A percentile compares a stretch with the other conserved stretches of the same genome.
phyloP scores from a whole-genome alignment of 2,888 invertebrate species.

The Epistrophe grossulariae region DNA sequence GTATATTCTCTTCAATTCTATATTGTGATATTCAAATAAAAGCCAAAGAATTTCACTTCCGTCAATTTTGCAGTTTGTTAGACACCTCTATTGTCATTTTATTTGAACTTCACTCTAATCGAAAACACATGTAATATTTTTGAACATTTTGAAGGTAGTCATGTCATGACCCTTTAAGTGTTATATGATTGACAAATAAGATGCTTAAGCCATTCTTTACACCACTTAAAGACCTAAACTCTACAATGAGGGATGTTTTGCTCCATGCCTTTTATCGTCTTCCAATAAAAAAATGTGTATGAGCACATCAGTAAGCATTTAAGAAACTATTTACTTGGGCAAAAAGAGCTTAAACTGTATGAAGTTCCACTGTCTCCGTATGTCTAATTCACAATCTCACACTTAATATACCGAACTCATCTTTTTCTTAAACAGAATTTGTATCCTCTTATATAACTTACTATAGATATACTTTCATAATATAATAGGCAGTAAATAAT shows the following conservation, averaged over 20 bases:
- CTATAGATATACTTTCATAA: neutral
- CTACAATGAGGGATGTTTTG: neutral
- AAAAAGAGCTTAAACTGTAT: too few relatives aligned
- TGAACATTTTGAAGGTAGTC: neutral
- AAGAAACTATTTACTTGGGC: neutral
- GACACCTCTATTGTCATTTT: too few relatives aligned
- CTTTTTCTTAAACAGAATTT: neutral
- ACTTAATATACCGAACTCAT: too few relatives aligned
- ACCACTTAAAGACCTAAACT: too few relatives aligned
- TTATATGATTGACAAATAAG: too few relatives aligned
- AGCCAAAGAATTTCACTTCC: too few relatives aligned
- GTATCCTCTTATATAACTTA: neutral
- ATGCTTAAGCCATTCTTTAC: too few relatives aligned
- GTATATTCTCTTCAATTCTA: neutral
- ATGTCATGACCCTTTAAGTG: neutral
- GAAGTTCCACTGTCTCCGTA: too few relatives aligned
- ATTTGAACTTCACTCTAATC: neutral
- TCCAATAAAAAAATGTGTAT: neutral
- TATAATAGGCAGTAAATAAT: constrained; percentile 1
- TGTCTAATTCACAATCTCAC: too few relatives aligned
- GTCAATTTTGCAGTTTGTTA: too few relatives aligned
- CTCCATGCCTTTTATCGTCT: neutral
- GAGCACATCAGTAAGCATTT: neutral
- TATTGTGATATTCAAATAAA: neutral
- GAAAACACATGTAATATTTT: neutral